Evolutionary conservation across 2,888 invertebrate species (phyloP).

Genomic region (Macrosoma leucophasiata): DNA sequence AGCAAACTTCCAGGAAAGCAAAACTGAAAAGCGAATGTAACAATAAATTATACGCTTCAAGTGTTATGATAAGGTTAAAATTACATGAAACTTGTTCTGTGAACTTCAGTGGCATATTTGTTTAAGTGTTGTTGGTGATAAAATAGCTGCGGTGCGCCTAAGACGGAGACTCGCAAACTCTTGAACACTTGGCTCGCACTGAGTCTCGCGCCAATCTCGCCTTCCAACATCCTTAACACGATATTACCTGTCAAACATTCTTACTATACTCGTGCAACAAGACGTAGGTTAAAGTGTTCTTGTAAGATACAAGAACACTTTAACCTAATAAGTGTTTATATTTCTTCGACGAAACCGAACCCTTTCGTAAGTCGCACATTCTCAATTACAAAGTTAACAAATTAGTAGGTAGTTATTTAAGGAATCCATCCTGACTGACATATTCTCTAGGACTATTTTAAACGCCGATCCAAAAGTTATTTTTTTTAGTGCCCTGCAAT

Average conservation of each 20-base stretch:
- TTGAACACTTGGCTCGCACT: constrained; percentile 40
- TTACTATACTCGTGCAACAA: constrained; percentile 15
- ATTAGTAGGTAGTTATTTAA: too few species aligned
- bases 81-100: constrained; percentile 54
- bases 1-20: too few species aligned
- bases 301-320: constrained; percentile 12
- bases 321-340: too few species aligned
- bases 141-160: constrained; percentile 62
- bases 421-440: too few species aligned
- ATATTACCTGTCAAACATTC: constrained; percentile 42
- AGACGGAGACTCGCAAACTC: constrained; percentile 37
- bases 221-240: constrained; percentile 47
- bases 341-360: too few species aligned
- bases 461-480: too few species aligned
- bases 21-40: too few species aligned
- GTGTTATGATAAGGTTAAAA: constrained; percentile 50
- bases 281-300: too few species aligned
- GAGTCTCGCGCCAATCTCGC: constrained; percentile 49
- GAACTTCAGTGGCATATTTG: constrained; percentile 50
- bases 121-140: constrained; percentile 55
- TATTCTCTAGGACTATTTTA: too few species aligned
- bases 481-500: too few species aligned
- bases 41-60: constrained; percentile 31
- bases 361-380: too few species aligned
- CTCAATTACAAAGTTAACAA: too few species aligned